Conservation (phyloP, 2,797 vertebrate species). For the Mormyrus proboscirostris region DNA sequence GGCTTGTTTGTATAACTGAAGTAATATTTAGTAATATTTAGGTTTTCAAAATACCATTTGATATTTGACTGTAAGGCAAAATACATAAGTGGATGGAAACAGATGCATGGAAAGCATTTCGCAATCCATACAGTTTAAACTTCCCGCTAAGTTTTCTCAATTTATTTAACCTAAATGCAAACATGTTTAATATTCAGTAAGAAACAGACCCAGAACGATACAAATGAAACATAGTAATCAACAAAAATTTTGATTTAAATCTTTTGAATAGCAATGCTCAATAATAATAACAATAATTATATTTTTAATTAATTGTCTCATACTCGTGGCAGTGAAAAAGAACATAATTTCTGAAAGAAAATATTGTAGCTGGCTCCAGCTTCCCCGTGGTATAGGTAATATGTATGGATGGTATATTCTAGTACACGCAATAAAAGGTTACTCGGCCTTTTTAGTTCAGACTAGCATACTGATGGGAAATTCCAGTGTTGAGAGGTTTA, state of each 20-base stretch:
- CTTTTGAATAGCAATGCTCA: not conserved
- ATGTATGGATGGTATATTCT: not conserved
- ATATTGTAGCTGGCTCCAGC: not conserved
- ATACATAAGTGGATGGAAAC: not conserved
- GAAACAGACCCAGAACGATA: not conserved
- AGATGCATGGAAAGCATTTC: not conserved
- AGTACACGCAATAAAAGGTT: not conserved
- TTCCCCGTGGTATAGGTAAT: too few species aligned
- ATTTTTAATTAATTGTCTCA: not conserved
- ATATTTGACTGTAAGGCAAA: not conserved
- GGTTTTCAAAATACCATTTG: not conserved
- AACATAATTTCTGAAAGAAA: not conserved
- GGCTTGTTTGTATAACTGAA: not conserved
- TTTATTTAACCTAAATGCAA: not conserved
- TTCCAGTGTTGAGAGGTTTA: not conserved
- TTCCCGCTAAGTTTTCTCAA: not conserved
- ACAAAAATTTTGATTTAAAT: not conserved
- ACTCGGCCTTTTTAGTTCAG: not conserved
- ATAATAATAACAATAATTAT: too few species aligned
- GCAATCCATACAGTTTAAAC: not conserved
- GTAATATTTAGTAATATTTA: not conserved
- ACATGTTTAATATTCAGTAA: not conserved
- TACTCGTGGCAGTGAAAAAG: not conserved
- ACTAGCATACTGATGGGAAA: not conserved
- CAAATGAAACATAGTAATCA: not conserved